phyloP scores from a whole-genome alignment of 2,888 invertebrate species.

The Epinotia nisella region DNA sequence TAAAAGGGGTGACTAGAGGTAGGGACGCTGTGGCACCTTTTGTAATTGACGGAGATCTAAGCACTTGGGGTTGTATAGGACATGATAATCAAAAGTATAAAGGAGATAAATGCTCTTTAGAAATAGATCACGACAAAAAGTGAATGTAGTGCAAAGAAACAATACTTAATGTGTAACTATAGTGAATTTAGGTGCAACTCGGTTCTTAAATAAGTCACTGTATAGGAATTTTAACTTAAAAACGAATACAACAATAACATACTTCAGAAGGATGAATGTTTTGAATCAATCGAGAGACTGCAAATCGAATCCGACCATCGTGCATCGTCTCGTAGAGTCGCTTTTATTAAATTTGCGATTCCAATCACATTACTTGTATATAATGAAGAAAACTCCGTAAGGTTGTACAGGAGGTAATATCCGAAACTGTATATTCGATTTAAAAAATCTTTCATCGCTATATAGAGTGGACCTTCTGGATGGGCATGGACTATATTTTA shows the following conservation, averaged over 20 bases:
- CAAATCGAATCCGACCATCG: too few relatives aligned
- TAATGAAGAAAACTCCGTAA: too few relatives aligned
- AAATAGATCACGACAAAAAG: conserved; percentile 7
- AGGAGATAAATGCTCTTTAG: conserved; percentile 17
- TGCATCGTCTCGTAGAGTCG: too few relatives aligned
- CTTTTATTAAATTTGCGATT: too few relatives aligned
- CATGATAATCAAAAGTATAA: conserved; percentile 34
- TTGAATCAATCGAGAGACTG: too few relatives aligned
- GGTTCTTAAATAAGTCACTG: neutral
- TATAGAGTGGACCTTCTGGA: too few relatives aligned
- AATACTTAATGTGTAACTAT: neutral
- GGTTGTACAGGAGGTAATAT: too few relatives aligned
- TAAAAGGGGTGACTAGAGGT: conserved; percentile 54
- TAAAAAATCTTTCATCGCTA: too few relatives aligned
- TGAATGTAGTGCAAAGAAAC: neutral
- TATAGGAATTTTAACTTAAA: neutral
- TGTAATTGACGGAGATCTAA: conserved; percentile 25
- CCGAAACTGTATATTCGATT: too few relatives aligned
- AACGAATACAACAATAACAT: neutral
- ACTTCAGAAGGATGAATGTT: neutral
- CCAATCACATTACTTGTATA: too few relatives aligned
- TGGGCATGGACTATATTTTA: too few relatives aligned
- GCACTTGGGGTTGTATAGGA: conserved; percentile 19
- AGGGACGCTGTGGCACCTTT: conserved; percentile 45
- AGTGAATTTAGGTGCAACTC: neutral